Evolutionary conservation across 1,140 invertebrate genomes (phyloP).

Genomic region (Helicoverpa armigera): DNA sequence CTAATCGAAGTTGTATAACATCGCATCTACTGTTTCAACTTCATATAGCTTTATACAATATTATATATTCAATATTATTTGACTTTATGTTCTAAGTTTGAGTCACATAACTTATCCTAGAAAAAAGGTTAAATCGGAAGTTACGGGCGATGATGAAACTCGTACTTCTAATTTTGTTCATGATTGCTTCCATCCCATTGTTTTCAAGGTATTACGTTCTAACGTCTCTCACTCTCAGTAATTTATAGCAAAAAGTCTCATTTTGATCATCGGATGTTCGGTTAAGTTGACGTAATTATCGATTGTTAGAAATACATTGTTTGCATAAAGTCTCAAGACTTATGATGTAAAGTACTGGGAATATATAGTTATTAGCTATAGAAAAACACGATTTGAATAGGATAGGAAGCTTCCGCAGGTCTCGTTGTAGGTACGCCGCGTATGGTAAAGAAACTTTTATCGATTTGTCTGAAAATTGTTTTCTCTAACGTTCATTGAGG

Average conservation of each 20-base stretch:
- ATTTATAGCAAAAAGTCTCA: not conserved
- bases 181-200: slow-evolving; percentile 21
- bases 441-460: too few relatives aligned
- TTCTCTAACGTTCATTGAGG: too few relatives aligned
- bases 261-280: not conserved
- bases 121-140: slow-evolving; percentile 18
- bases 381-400: too few relatives aligned
- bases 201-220: slow-evolving; percentile 1
- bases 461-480: too few relatives aligned
- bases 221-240: not conserved
- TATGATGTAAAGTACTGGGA: too few relatives aligned
- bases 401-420: too few relatives aligned
- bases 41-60: not conserved
- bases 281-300: not conserved
- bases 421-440: too few relatives aligned
- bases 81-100: too few relatives aligned
- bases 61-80: too few relatives aligned
- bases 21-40: not conserved
- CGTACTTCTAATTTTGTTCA: slow-evolving; percentile 1
- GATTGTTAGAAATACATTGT: too few relatives aligned
- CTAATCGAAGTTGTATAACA: not conserved
- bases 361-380: too few relatives aligned
- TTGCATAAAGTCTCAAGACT: too few relatives aligned
- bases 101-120: not conserved
- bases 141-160: slow-evolving; percentile 13